Conservation (phyloP, 1,140 invertebrate genomes). For the Paraescarpia echinospica region DNA sequence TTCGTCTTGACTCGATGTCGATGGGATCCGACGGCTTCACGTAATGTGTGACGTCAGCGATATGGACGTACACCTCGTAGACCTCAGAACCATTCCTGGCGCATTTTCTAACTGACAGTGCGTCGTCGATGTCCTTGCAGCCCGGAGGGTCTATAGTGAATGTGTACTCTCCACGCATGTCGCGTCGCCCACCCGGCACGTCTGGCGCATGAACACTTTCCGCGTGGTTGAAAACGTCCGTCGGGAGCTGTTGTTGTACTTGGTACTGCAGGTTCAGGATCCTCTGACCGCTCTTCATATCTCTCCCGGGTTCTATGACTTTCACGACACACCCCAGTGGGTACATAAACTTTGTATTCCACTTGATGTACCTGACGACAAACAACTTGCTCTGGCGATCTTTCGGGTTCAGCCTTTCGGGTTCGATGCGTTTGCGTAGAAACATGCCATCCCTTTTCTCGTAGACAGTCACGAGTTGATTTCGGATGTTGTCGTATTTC, state of each 20-base stretch:
- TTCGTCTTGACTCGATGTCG: constrained; percentile 46
- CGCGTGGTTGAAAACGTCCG: neutral
- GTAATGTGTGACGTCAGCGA: constrained; percentile 53
- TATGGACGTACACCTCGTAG: constrained; percentile 48
- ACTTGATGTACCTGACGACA: constrained; percentile 50
- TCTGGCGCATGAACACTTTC: neutral
- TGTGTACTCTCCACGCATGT: constrained; percentile 65
- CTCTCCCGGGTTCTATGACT: constrained; percentile 36
- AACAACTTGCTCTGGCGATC: constrained; percentile 38
- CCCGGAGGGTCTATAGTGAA: constrained; percentile 96
- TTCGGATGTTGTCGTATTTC: neutral
- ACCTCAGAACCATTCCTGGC: constrained; percentile 32
- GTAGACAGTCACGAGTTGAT: constrained; percentile 44
- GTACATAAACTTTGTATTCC: constrained; percentile 35
- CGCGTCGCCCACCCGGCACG: neutral
- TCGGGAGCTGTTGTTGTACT: constrained; percentile 29
- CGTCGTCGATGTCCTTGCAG: constrained; percentile 97
- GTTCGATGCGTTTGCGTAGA: constrained; percentile 39
- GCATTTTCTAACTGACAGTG: constrained; percentile 69
- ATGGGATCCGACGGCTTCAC: constrained; percentile 41
- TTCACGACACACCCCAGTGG: constrained; percentile 49
- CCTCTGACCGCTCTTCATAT: constrained; percentile 36
- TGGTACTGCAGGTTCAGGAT: constrained; percentile 45
- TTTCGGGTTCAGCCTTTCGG: constrained; percentile 36
- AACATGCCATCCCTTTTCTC: constrained; percentile 36